Conservation (phyloP, 2,888 invertebrate species). For the Cotesia congregata region DNA sequence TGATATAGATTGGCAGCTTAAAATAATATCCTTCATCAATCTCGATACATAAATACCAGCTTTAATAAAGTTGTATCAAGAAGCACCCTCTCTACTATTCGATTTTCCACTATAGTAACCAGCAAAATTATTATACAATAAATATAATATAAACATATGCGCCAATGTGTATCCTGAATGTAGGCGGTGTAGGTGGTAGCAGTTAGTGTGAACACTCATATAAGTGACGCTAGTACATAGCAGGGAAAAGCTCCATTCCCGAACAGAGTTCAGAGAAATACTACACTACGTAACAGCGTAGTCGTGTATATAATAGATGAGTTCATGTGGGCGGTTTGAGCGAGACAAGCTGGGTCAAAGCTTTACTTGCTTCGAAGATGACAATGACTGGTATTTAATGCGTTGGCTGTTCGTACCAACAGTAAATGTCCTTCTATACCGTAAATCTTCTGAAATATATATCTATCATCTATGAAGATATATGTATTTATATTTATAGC, state of each 20-base stretch:
- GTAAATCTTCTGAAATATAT: slow-evolving; percentile 1
- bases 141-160: not conserved
- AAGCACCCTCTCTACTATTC: not conserved
- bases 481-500: not conserved
- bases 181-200: not conserved
- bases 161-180: not conserved
- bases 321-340: not conserved
- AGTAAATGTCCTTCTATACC: slow-evolving; percentile 21
- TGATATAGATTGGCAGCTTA: too few relatives aligned
- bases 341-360: not conserved
- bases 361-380: not conserved
- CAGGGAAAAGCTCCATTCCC: not conserved
- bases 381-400: not conserved
- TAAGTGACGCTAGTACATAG: not conserved
- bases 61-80: not conserved
- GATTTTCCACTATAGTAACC: not conserved
- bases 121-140: not conserved
- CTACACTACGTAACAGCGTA: not conserved
- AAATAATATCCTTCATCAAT: too few relatives aligned
- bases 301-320: not conserved
- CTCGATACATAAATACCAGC: too few relatives aligned
- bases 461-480: not conserved
- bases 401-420: not conserved
- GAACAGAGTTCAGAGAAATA: not conserved
- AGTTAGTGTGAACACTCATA: not conserved